Conservation (phyloP, 2,888 invertebrate species). For the Tenthredo scrophulariae region DNA sequence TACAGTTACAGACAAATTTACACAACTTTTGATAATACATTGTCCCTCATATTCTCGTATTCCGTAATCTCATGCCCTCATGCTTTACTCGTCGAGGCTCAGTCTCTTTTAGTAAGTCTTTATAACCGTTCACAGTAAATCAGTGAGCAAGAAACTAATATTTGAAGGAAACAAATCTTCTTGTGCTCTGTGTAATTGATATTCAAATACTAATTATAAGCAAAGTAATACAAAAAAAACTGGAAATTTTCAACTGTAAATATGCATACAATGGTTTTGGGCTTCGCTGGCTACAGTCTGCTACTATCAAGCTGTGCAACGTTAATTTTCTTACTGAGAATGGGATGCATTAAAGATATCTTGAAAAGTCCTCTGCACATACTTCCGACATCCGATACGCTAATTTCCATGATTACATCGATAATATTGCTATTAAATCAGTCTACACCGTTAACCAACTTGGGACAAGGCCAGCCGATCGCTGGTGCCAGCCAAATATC, state of each 20-base stretch:
- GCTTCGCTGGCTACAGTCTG: conserved; percentile 64
- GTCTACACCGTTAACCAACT: conserved; percentile 38
- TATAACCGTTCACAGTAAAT: not conserved
- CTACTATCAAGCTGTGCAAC: conserved; percentile 67
- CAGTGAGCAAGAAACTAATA: not conserved
- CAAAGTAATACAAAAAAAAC: conserved; percentile 1
- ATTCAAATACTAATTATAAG: not conserved
- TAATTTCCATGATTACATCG: conserved; percentile 64
- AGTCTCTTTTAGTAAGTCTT: not conserved
- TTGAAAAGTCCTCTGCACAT: conserved; percentile 63
- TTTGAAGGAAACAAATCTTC: not conserved
- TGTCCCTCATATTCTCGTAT: conserved; percentile 43
- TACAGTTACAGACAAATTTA: conserved; percentile 39
- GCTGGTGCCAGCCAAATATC: not conserved
- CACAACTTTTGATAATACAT: conserved; percentile 25
- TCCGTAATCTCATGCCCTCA: conserved; percentile 36
- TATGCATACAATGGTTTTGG: conserved; percentile 66
- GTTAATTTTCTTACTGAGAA: conserved; percentile 64
- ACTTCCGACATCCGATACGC: conserved; percentile 68
- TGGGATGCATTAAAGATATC: conserved; percentile 60
- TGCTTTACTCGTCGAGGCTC: conserved; percentile 27
- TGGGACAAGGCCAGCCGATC: conserved; percentile 30
- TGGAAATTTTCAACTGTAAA: conserved; percentile 37
- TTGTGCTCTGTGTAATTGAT: not conserved
- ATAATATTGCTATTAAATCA: conserved; percentile 62